These are phyloP conservation scores for Acromyrmex echinatior DNA, from an alignment of 1,140 invertebrate species.

Conservation along the genomic window DNA sequence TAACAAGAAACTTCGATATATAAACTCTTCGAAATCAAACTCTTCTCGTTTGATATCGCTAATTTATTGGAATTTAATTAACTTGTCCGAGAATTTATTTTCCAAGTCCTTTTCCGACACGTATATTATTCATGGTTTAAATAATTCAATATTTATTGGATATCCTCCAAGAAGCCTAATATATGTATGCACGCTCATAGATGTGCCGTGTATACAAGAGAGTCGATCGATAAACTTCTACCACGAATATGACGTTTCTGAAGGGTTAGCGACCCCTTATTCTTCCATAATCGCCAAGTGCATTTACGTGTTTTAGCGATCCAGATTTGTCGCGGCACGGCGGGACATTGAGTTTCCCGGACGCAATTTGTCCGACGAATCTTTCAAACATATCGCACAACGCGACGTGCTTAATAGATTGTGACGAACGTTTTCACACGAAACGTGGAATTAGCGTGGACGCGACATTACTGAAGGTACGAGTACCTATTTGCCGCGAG, in stretches of 20 bases:
- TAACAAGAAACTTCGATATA: conserved; percentile 5
- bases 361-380: neutral
- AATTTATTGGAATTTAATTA: conserved; percentile 61
- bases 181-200: too few species aligned
- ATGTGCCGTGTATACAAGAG: neutral
- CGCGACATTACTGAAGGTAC: conserved; percentile 37
- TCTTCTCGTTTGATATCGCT: conserved; percentile 29
- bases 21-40: conserved; percentile 14
- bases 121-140: conserved; percentile 36
- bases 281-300: neutral
- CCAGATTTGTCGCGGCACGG: neutral
- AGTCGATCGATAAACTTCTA: conserved; percentile 27
- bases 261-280: conserved; percentile 6
- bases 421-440: neutral
- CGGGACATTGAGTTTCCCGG: neutral
- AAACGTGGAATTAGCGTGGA: conserved; percentile 42
- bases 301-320: conserved; percentile 19
- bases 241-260: conserved; percentile 38
- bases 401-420: conserved; percentile 16
- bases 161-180: conserved; percentile 6
- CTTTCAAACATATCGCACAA: conserved; percentile 1
- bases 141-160: conserved; percentile 25
- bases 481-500: neutral
- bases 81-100: neutral
- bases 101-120: neutral